phyloP scores from a whole-genome alignment of 2,797 vertebrate genomes.

The Gymnothorax javanicus region DNA sequence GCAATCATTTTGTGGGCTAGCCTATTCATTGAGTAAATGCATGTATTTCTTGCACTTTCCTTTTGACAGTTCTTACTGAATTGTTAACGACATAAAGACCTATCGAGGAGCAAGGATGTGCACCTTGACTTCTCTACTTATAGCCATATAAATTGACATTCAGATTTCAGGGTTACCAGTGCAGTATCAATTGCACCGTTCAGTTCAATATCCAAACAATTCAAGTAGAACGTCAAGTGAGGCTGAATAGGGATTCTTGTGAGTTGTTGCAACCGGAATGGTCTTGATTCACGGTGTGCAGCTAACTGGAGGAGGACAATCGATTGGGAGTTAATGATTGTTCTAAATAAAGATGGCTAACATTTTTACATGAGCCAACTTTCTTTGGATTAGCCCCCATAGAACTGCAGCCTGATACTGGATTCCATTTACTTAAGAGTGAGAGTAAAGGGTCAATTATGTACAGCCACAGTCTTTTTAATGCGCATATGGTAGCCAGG shows the following conservation, averaged over 20 bases:
- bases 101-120: conserved; percentile 2
- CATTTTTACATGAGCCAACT: neutral
- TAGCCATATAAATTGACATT: neutral
- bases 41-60: no score
- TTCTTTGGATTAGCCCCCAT: neutral
- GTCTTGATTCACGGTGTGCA: conserved; percentile 52
- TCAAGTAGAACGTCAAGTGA: conserved; percentile 41
- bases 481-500: neutral
- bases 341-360: conserved; percentile 43
- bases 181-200: conserved; percentile 58
- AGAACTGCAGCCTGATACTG: neutral
- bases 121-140: neutral
- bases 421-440: neutral
- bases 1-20: no score
- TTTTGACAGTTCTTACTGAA: no score
- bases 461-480: neutral
- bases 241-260: conserved; percentile 34
- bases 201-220: conserved; percentile 55
- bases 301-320: conserved; percentile 48
- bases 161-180: conserved; percentile 46
- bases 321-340: conserved; percentile 57
- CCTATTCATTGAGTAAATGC: no score
- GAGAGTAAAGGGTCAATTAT: neutral
- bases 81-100: no score
- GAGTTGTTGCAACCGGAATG: conserved; percentile 20